Evolutionary conservation across 2,888 invertebrate species (phyloP).

Genomic region (Mythimna loreyi): DNA sequence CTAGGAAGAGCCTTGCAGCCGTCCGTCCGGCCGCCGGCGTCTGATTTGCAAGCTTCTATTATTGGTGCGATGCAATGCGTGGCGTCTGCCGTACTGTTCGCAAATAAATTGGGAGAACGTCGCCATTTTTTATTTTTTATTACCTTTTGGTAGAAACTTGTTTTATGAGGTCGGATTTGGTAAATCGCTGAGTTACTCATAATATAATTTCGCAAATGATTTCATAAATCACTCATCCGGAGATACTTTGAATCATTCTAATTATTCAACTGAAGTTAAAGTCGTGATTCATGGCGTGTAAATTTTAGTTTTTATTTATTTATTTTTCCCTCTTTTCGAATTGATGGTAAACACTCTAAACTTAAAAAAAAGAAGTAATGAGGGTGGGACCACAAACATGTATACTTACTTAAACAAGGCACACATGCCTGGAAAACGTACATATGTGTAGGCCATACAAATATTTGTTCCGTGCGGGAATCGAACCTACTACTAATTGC

Average conservation of each 20-base stretch:
- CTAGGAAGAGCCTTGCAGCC: slow-evolving; percentile 71
- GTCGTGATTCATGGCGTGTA: slow-evolving; percentile 1
- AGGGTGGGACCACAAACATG: too few relatives aligned
- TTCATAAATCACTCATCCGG: slow-evolving; percentile 21
- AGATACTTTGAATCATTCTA: slow-evolving; percentile 43
- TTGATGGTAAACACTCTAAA: too few relatives aligned
- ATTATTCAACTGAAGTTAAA: too few relatives aligned
- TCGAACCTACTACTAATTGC: too few relatives aligned
- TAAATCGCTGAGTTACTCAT: slow-evolving; percentile 2
- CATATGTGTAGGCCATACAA: too few relatives aligned
- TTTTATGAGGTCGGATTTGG: slow-evolving; percentile 10
- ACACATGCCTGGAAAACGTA: too few relatives aligned
- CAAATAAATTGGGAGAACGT: slow-evolving; percentile 37
- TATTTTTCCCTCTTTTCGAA: background rate
- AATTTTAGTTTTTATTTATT: slow-evolving; percentile 13
- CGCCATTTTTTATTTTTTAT: background rate
- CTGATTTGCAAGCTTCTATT: slow-evolving; percentile 64
- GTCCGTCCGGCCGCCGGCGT: slow-evolving; percentile 59
- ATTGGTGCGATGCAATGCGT: slow-evolving; percentile 61
- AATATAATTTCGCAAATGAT: background rate
- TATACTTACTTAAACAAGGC: too few relatives aligned
- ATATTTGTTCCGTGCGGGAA: too few relatives aligned
- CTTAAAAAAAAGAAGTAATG: too few relatives aligned
- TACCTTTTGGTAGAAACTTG: background rate
- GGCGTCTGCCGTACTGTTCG: slow-evolving; percentile 52